Base-by-base conservation (phyloP, 2,113 vertebrate genomes). In the Nycticryphes semicollaris region DNA sequence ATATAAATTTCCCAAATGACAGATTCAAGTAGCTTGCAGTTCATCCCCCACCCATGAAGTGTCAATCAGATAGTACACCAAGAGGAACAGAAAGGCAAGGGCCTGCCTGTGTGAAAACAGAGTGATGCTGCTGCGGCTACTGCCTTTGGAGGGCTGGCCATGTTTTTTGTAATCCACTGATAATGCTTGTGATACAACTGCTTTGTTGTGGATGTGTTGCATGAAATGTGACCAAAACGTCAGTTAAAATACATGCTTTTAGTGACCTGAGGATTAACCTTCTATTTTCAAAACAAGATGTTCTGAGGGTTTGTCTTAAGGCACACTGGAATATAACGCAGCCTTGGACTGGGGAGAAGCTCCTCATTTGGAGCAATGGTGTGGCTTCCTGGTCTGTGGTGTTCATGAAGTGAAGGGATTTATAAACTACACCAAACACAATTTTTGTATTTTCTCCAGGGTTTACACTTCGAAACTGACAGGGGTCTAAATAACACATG, bases 361-460 rank as follows among this genome's bases (percentile, higher is more conserved):
- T 92, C 68, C 63, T 90, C 21, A 4, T 53, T 48, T 77, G 73
- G 76, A 75, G 50, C 73, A 74, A 24, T 13, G 51, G 75, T n/a
- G 31, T 54, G 62, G 45, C 45, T 90, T 76, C 45, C 66, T 56
- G 54, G 7, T 56, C 35, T 69, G 19, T 69, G 54, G 30, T 7
- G 17, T 86, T 94, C 25, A 8, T 74, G 53, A 81, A 73, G 23
- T 89, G 73, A 94, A 86, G n/a, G 63, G 41, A n/a, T 94, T 84
- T 78, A 20, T 33, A 72, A 75, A 28, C 2, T n/a, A 37, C 41
- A 7, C 3, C 73, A 66, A 62, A 25, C 10, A 3, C 41, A 69
- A 1, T 18, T 39, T 45, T 59, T 60, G 3, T 72, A 4, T 90
- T 92, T 94, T 68, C 59, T 89, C 3, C 9, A 31, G 70, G 68